Evolutionary conservation across 2,113 vertebrate genomes (phyloP).

Genomic region (Dendropsophus ebraccatus): DNA sequence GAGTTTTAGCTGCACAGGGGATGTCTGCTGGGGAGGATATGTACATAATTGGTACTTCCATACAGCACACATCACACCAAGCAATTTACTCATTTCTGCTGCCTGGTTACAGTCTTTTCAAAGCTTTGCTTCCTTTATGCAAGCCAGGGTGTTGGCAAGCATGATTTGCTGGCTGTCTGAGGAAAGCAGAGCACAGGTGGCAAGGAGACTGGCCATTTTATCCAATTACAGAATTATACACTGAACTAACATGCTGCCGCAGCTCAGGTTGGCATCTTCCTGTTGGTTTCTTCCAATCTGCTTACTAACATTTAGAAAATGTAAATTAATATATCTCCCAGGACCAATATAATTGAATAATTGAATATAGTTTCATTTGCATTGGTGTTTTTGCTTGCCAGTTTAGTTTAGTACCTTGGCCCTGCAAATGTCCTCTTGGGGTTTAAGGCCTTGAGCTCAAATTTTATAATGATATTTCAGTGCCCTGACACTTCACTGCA

Average conservation of each 20-base stretch:
- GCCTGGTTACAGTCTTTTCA: conserved; percentile 38
- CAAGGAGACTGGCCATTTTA: background rate
- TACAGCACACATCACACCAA: background rate
- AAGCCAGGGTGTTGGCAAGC: background rate
- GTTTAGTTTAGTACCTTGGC: background rate
- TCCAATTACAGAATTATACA: background rate
- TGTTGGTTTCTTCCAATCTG: background rate
- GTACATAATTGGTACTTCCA: conserved; percentile 17
- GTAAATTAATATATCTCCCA: background rate
- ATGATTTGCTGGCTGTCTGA: background rate
- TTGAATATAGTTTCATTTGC: background rate
- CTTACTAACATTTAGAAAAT: background rate
- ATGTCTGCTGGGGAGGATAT: background rate
- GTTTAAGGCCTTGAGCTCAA: background rate
- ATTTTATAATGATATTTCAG: background rate
- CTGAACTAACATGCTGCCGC: background rate
- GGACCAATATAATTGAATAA: background rate
- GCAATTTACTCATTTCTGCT: conserved; percentile 31
- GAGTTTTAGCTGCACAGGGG: background rate
- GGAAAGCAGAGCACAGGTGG: conserved; percentile 8
- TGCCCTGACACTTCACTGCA: background rate
- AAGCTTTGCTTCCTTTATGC: conserved; percentile 12
- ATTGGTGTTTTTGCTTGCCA: background rate
- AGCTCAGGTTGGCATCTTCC: background rate
- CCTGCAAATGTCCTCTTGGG: background rate